Evolutionary conservation across 1,140 invertebrate genomes (phyloP).

Genomic region (Diorhabda carinulata): DNA sequence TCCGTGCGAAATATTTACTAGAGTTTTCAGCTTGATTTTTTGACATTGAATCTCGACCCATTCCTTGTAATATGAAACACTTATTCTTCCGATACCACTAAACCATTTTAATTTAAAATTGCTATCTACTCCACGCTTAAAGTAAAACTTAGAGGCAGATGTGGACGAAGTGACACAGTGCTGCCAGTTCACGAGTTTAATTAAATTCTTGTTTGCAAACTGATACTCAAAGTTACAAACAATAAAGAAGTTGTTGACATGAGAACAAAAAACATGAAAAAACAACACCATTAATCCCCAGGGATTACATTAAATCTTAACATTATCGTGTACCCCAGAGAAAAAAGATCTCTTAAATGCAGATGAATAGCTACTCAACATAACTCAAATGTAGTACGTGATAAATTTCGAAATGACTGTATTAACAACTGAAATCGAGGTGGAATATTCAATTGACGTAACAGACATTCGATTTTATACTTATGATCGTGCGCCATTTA

Average conservation of each 20-base stretch:
- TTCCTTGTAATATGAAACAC: no score
- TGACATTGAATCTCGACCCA: no score
- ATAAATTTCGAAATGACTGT: slow-evolving; percentile 2
- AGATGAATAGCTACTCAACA: background rate
- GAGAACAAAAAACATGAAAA: background rate
- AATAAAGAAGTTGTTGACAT: slow-evolving; percentile 2
- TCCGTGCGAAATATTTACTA: no score
- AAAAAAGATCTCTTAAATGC: background rate
- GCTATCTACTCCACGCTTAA: no score
- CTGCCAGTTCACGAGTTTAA: no score
- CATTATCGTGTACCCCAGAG: background rate
- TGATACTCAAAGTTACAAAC: background rate
- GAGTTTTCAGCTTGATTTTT: no score
- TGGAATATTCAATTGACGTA: background rate
- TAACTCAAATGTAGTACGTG: slow-evolving; percentile 2
- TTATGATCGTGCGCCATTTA: background rate
- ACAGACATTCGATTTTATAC: slow-evolving; percentile 1
- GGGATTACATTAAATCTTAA: background rate
- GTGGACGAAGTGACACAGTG: no score
- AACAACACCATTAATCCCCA: background rate
- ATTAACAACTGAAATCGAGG: background rate
- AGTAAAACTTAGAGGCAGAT: no score
- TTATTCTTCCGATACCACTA: no score
- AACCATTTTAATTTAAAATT: no score
- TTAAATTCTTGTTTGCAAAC: no score